These are phyloP conservation scores for Corythoichthys intestinalis DNA, from an alignment of 2,113 vertebrate species.

Conservation along the genomic window DNA sequence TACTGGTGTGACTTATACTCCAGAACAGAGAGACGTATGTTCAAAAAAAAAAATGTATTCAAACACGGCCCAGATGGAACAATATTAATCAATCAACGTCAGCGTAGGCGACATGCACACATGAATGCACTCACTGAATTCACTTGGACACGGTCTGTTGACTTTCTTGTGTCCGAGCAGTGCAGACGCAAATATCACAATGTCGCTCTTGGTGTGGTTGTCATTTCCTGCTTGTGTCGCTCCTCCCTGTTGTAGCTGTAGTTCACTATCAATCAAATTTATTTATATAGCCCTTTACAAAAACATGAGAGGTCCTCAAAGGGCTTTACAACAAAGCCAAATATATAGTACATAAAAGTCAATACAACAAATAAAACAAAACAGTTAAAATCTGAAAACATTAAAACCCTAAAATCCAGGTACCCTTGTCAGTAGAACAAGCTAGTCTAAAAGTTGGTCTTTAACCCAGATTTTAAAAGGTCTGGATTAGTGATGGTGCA, in stretches of 20 bases:
- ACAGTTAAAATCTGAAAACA: too few relatives aligned
- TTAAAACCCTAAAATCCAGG: too few relatives aligned
- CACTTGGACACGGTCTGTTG: constrained; percentile 28
- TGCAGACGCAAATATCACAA: neutral
- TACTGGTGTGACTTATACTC: constrained; percentile 28
- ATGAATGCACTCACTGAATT: constrained; percentile 10
- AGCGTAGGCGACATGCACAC: constrained; percentile 11
- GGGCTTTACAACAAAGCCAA: too few relatives aligned
- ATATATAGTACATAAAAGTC: too few relatives aligned
- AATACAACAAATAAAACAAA: too few relatives aligned
- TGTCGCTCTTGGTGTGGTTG: constrained; percentile 12
- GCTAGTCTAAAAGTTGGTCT: too few relatives aligned
- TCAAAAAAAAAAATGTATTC: neutral
- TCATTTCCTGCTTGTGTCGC: neutral
- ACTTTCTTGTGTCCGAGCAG: constrained; percentile 18
- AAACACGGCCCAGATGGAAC: constrained; percentile 14
- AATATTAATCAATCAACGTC: constrained; percentile 38
- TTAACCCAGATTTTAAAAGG: too few relatives aligned
- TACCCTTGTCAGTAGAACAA: too few relatives aligned
- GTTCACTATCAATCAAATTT: neutral
- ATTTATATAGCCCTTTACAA: too few relatives aligned
- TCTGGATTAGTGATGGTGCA: too few relatives aligned
- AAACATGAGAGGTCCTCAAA: too few relatives aligned
- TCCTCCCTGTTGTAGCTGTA: neutral
- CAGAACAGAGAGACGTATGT: neutral